Evolutionary conservation across 2,797 vertebrate species (phyloP), one percentile per base, ranked within the genome.

Genomic region (Pogonophryne albipinna): DNA sequence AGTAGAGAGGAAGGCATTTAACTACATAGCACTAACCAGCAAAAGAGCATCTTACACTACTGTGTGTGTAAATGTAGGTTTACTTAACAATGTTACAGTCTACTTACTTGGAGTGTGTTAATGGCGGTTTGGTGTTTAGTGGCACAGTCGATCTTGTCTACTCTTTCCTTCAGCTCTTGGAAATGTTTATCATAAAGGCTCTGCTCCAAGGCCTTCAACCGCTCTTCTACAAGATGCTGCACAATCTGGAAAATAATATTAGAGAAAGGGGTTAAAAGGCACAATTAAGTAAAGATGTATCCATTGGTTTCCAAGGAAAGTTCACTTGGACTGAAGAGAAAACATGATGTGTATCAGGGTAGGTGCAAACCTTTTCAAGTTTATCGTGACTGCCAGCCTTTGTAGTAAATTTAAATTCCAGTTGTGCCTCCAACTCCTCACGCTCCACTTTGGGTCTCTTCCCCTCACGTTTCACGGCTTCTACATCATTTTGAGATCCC

Each of bases 391-490:
- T 96, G 90, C 90, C 95, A 79, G 95, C 91, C 66, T 94, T 89
- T 88, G 92, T 92, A 66, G 97, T 98, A 86, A 99, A 98, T 93
- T 99, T 99, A 34, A 99, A 93, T 94, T 99, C 95, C 84, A 99
- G 89, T 77, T 99, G 95, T 75, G 97, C 97, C 88, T 99, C 98
- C 84, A 98, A 95, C 84, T 98, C 97, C 65, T 93, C 88, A 4
- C 96, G 95, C 23, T 94, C 91, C 62, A 96, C 69, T 82, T 94
- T 94, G 14, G 93, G 87, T 82, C 91, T 93, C 79, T 96, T 95
- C n/a, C 86, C 91, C 3, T 94, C 94, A 69, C 85, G 86, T 72
- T 93, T 91, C 2, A 91, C 50, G 11, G 80, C 66, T 19, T 52
- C 58, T 50, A 71, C 90, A 1, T 92, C 91, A 20, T 86, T 85